These are phyloP conservation scores for Aspidiotus destructor DNA, from an alignment of 2,888 invertebrate genomes.

Conservation along the genomic window DNA sequence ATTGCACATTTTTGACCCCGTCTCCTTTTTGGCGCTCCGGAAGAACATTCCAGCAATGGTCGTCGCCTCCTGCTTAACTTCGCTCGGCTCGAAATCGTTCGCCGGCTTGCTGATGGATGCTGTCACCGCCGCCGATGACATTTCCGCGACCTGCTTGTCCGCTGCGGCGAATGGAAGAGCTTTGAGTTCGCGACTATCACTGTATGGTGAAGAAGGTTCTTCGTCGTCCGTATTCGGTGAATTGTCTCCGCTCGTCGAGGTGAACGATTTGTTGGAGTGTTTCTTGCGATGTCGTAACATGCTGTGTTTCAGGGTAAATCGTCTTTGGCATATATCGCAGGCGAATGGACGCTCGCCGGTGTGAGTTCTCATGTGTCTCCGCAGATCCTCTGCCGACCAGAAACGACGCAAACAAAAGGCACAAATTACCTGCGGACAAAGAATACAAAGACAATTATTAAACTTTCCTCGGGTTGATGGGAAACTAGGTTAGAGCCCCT, in stretches of 20 bases:
- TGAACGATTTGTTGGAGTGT: conserved; percentile 49
- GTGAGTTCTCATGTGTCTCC: conserved; percentile 89
- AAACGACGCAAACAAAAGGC: conserved; percentile 87
- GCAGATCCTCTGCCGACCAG: conserved; percentile 88
- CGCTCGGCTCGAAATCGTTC: conserved; percentile 15
- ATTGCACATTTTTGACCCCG: background rate
- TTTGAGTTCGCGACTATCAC: conserved; percentile 5
- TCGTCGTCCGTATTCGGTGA: conserved; percentile 45
- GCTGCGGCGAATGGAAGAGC: background rate
- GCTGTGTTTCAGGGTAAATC: conserved; percentile 87
- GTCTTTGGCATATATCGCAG: conserved; percentile 76
- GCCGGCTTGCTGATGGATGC: conserved; percentile 5
- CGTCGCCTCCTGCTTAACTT: background rate
- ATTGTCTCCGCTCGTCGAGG: conserved; percentile 42
- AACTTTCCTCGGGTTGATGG: background rate
- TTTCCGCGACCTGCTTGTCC: background rate
- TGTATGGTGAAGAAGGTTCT: conserved; percentile 18
- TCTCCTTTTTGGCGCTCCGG: background rate
- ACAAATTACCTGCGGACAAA: conserved; percentile 57
- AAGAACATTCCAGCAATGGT: background rate
- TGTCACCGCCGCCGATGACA: conserved; percentile 6
- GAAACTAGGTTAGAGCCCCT: background rate
- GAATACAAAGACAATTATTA: background rate
- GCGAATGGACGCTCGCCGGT: conserved; percentile 86
- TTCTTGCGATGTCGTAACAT: conserved; percentile 89